Evolutionary conservation across 2,113 vertebrate species (phyloP), one percentile per base, ranked within the genome.

Genomic region (Cebus imitator): DNA sequence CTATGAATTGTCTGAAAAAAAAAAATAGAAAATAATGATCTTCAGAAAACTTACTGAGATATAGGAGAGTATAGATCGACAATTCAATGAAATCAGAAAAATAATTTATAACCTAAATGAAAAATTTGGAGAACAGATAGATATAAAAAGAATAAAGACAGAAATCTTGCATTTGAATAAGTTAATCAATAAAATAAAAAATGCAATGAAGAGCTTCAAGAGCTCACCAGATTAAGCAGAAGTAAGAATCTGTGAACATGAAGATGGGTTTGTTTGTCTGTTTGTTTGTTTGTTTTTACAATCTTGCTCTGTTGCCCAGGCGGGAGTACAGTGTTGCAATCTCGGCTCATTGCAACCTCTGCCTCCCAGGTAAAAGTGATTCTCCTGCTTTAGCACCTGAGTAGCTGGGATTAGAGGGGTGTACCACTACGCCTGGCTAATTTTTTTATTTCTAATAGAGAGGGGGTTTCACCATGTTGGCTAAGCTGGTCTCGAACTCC

Each of bases 391-490:
- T 25, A 14, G 61, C 61, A 64, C 27, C 27, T 0, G 12, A 32
- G 27, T 64, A 64, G 27, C 61, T 64, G 61, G 61, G 61, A 64
- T 64, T 64, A 64, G 27, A 64, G 27, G 12, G 5, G 2, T 64
- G 61, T 6, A 32, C 27, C 27, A 32, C 12, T 32, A 64, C 0
- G 0, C 5, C 5, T 0, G 5, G 61, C 12, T 64, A 64, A 30
- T 30, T 32, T 61, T 30, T 64, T 2, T 64, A 32, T 64, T 64
- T 64, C 12, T 64, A 64, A 64, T 32, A 64, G 12, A 64, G 61
- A 64, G 11, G 27, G 0, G 61, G 27, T 64, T 64, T 64, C 61
- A 30, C 12, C 6, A 64, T 32, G 27, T 64, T 32, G 12, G 27
- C 6, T 30, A 64, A 30, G 27, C 27, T 64, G 61, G 61, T 32